A percentile compares a stretch with the other conserved stretches of the same genome.
phyloP scores from a whole-genome alignment of 2,113 vertebrate genomes.

The Neodontobutis hainanensis region DNA sequence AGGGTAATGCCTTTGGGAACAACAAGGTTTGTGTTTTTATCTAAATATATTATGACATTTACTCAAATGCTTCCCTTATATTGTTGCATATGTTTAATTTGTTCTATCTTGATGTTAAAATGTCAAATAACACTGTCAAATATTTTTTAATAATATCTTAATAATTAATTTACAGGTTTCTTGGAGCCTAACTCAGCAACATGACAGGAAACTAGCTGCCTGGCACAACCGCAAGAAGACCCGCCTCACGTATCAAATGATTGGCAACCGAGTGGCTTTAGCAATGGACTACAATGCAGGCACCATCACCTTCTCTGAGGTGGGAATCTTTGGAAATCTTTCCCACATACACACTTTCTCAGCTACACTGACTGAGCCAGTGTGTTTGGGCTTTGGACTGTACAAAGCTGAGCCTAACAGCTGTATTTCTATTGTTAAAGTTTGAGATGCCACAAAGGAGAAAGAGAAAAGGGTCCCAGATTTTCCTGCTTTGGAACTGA shows the following conservation, averaged over 20 bases:
- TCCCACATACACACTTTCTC: slow-evolving; percentile 75
- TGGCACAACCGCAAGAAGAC: slow-evolving; percentile 79
- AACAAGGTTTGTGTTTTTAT: slow-evolving; percentile 62
- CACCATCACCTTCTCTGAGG: slow-evolving; percentile 75
- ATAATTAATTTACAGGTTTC: slow-evolving; percentile 65
- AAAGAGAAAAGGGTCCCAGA: neutral
- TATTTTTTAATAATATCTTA: no score
- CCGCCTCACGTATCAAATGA: slow-evolving; percentile 66
- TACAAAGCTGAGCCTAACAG: slow-evolving; percentile 78
- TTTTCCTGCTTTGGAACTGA: no score
- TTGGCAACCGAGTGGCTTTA: slow-evolving; percentile 62
- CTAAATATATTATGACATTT: neutral
- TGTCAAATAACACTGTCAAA: no score
- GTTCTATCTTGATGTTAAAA: no score
- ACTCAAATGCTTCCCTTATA: neutral
- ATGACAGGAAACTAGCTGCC: slow-evolving; percentile 71
- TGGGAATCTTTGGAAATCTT: slow-evolving; percentile 57
- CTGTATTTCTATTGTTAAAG: slow-evolving; percentile 59
- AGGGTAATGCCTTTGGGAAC: slow-evolving; percentile 74
- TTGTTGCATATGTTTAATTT: no score
- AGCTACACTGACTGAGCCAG: slow-evolving; percentile 65
- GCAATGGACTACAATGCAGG: slow-evolving; percentile 70
- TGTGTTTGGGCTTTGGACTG: slow-evolving; percentile 77
- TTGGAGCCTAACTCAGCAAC: slow-evolving; percentile 78
- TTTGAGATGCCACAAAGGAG: slow-evolving; percentile 34